phyloP scores from a whole-genome alignment of 2,113 vertebrate species.

The Scopus umbretta region DNA sequence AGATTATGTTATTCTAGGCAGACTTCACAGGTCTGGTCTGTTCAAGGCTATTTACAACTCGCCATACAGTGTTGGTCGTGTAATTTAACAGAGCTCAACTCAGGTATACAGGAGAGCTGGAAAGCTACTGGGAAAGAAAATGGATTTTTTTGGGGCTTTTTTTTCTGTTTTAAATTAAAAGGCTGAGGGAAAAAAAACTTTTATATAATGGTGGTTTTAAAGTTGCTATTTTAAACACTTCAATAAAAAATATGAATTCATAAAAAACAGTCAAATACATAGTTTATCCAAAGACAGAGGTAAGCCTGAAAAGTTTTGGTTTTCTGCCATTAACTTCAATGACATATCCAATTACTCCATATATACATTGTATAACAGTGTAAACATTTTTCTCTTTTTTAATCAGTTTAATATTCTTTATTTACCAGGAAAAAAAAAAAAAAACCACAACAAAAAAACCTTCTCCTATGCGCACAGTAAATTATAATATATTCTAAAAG shows the following conservation, averaged over 20 bases:
- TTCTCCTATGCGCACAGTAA: not conserved
- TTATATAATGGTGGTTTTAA: not conserved
- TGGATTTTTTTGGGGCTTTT: too few relatives aligned
- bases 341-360: not conserved
- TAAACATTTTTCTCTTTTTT: not conserved
- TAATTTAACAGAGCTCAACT: not conserved
- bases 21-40: not conserved
- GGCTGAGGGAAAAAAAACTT: not conserved
- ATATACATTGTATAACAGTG: not conserved
- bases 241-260: not conserved
- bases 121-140: not conserved
- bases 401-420: not conserved
- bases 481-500: not conserved
- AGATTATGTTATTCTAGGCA: not conserved
- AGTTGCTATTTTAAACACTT: not conserved
- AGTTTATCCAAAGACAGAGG: not conserved
- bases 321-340: not conserved
- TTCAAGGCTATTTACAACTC: not conserved
- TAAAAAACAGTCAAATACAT: not conserved
- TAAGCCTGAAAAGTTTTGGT: not conserved
- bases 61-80: not conserved
- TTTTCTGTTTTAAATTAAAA: not conserved
- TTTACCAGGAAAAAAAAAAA: not conserved
- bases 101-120: not conserved
- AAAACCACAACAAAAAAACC: not conserved